A percentile compares a stretch with the other conserved stretches of the same genome.
These are phyloP conservation scores for Planococcus citri DNA, from an alignment of 1,140 invertebrate species.

Conservation along the genomic window DNA sequence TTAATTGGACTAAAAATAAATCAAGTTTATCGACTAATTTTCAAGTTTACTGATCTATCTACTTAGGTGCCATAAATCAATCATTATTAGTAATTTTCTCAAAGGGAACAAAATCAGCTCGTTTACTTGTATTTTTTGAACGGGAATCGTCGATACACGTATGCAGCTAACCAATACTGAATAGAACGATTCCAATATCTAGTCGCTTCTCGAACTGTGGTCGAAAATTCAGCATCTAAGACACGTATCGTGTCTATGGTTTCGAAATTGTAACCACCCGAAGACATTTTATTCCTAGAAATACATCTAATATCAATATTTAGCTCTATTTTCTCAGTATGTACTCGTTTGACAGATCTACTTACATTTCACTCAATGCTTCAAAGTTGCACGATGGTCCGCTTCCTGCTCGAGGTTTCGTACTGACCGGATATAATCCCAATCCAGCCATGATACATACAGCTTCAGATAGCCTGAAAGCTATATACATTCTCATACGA, in stretches of 20 bases:
- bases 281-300: slow-evolving; percentile 25
- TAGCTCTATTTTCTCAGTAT: background rate
- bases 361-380: slow-evolving; percentile 1
- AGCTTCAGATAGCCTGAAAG: slow-evolving; percentile 78
- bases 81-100: no score
- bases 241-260: slow-evolving; percentile 73
- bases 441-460: slow-evolving; percentile 81
- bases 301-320: background rate
- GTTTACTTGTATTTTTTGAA: slow-evolving; percentile 49
- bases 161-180: slow-evolving; percentile 87
- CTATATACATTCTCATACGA: slow-evolving; percentile 76
- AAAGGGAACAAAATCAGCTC: no score
- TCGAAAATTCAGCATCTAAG: slow-evolving; percentile 58
- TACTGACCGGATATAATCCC: slow-evolving; percentile 70
- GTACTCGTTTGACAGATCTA: background rate
- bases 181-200: slow-evolving; percentile 89
- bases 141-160: slow-evolving; percentile 74
- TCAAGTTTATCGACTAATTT: no score
- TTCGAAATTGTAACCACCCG: slow-evolving; percentile 59
- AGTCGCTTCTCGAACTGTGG: slow-evolving; percentile 69
- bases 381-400: slow-evolving; percentile 46
- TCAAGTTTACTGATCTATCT: no score
- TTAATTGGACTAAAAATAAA: no score
- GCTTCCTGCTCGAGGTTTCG: slow-evolving; percentile 56
- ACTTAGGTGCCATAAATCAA: no score